These are phyloP conservation scores for Crotalus viridis DNA, from an alignment of 2,113 vertebrate genomes.

Conservation along the genomic window DNA sequence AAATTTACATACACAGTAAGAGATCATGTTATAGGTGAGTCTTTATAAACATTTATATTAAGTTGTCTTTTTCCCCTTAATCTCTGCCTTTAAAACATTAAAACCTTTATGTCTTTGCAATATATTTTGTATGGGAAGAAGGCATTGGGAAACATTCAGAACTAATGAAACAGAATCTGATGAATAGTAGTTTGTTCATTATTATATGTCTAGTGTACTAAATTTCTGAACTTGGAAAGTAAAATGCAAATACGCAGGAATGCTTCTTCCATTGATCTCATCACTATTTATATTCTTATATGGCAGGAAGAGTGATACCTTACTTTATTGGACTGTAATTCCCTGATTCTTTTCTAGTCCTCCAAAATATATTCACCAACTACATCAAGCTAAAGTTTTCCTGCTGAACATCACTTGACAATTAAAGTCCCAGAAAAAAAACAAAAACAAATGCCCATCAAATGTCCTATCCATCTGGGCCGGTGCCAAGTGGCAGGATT, in stretches of 20 bases:
- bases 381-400: neutral
- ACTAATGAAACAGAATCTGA: neutral
- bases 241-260: neutral
- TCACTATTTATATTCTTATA: neutral
- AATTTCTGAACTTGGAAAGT: neutral
- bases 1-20: neutral
- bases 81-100: neutral
- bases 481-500: neutral
- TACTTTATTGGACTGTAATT: neutral
- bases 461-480: neutral
- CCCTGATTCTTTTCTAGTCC: neutral
- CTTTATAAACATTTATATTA: slow-evolving; percentile 36
- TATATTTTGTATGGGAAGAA: neutral
- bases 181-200: neutral
- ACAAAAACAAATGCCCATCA: neutral
- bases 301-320: neutral
- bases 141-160: neutral
- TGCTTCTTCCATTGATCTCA: neutral
- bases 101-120: neutral
- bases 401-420: neutral
- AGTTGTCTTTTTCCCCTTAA: neutral
- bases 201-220: neutral
- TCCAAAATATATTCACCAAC: neutral
- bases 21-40: slow-evolving; percentile 60
- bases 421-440: neutral